These are phyloP conservation scores for Staurois parvus DNA, from an alignment of 2,797 vertebrate species.

Conservation along the genomic window DNA sequence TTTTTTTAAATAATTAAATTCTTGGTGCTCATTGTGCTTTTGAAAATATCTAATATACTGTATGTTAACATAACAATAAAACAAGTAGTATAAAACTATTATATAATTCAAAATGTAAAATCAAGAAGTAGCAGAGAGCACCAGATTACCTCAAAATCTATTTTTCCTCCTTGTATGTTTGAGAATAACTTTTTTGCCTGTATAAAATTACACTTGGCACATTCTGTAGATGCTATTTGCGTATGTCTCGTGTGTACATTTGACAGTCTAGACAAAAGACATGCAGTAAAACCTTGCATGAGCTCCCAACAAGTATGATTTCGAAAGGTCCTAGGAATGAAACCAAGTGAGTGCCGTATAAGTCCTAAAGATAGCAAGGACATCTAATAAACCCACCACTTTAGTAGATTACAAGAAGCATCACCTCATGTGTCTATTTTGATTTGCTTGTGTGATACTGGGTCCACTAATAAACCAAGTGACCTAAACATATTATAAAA, in stretches of 20 bases:
- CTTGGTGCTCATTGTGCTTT: no score
- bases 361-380: constrained; percentile 37
- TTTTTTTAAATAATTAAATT: no score
- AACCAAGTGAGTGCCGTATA: constrained; percentile 5
- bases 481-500: no score
- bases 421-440: constrained; percentile 2
- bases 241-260: constrained; percentile 48
- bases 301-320: neutral
- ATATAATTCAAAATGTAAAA: neutral
- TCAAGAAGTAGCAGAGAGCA: neutral
- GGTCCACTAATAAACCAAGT: neutral
- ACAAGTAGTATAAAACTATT: no score
- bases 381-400: constrained; percentile 34
- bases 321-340: constrained; percentile 45
- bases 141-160: constrained; percentile 22
- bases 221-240: constrained; percentile 38
- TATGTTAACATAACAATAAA: no score
- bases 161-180: constrained; percentile 59
- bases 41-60: no score
- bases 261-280: constrained; percentile 48
- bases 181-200: constrained; percentile 27
- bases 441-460: neutral
- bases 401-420: constrained; percentile 24
- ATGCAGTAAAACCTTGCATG: constrained; percentile 24
- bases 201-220: constrained; percentile 45